phyloP scores from a whole-genome alignment of 2,888 invertebrate genomes.

The Aleiodes testaceus region DNA sequence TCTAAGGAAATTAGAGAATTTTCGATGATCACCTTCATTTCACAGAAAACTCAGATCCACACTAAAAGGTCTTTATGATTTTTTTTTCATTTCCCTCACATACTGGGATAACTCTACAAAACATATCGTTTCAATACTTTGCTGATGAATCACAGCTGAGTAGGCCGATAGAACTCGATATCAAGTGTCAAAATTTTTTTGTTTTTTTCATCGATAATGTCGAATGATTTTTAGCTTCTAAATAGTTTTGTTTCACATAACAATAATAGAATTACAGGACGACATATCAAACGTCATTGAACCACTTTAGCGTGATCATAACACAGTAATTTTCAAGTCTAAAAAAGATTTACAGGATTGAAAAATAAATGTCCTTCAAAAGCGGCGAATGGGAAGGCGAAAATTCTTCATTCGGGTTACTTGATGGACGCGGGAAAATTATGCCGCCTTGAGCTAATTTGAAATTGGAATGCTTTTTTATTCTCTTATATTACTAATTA shows the following conservation, averaged over 20 bases:
- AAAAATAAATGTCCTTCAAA: conserved; percentile 30
- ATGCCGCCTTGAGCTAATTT: conserved; percentile 31
- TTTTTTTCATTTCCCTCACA: too few relatives aligned
- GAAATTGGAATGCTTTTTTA: conserved; percentile 30
- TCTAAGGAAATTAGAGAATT: too few relatives aligned
- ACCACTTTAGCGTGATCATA: conserved; percentile 31
- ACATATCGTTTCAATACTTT: neutral
- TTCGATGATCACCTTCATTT: too few relatives aligned
- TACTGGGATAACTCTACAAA: neutral
- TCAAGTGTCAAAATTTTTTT: conserved; percentile 11
- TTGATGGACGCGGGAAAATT: conserved; percentile 27
- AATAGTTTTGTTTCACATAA: conserved; percentile 31
- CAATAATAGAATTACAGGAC: conserved; percentile 36
- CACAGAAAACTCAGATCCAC: too few relatives aligned
- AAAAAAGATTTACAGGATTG: conserved; percentile 33
- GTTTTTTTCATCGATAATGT: conserved; percentile 10
- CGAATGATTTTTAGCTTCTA: neutral
- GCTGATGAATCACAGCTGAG: neutral
- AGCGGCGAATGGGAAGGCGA: conserved; percentile 5
- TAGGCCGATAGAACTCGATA: conserved; percentile 36
- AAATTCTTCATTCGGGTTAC: conserved; percentile 1
- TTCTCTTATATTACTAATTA: conserved; percentile 14
- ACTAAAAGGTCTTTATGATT: too few relatives aligned
- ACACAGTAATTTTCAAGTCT: conserved; percentile 32
- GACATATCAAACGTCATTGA: conserved; percentile 40